phyloP scores from a whole-genome alignment of 64 coral and sea anemone species.

The Acropora tenuis region DNA sequence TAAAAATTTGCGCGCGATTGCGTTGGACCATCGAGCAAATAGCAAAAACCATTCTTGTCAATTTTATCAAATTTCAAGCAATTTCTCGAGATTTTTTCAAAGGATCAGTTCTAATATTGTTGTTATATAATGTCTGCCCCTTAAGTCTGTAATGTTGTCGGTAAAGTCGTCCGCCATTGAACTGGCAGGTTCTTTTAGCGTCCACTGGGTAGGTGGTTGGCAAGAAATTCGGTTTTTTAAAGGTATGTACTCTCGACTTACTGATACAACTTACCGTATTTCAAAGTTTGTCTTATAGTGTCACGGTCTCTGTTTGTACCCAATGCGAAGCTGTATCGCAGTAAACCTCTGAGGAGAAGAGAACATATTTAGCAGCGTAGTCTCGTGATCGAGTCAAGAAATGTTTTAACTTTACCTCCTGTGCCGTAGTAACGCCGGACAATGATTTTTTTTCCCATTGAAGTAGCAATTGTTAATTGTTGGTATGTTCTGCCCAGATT shows the following conservation, averaged over 20 bases:
- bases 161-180: too few species aligned
- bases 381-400: too few species aligned
- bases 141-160: background rate
- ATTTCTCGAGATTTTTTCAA: background rate
- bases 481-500: background rate
- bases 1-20: background rate
- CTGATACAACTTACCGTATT: background rate
- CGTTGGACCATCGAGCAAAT: rapidly evolving
- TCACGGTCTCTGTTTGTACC: too few species aligned
- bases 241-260: background rate
- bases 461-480: background rate
- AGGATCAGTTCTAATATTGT: background rate
- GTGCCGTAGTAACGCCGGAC: background rate
- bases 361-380: too few species aligned
- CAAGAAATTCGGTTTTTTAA: too few species aligned
- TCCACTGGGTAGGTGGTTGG: too few species aligned
- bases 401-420: too few species aligned
- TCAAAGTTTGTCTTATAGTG: too few species aligned
- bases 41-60: background rate
- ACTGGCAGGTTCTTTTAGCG: too few species aligned
- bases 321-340: too few species aligned
- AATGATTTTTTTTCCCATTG: background rate
- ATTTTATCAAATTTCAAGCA: background rate
- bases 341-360: background rate
- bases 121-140: background rate